Conservation (phyloP, 2,797 vertebrate genomes). For the Pangasius larnaudii region DNA sequence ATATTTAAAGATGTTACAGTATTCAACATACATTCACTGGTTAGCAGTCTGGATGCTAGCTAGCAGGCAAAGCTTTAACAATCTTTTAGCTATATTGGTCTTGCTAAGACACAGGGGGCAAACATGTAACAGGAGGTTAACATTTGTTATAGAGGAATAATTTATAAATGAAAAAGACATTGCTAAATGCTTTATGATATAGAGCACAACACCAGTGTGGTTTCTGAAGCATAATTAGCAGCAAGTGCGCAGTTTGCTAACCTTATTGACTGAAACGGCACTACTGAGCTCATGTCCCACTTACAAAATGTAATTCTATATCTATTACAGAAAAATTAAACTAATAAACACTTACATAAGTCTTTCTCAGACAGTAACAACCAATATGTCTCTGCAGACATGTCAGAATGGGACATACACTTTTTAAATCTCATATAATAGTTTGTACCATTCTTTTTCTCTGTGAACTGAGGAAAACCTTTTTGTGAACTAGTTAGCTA, state of each 20-base stretch:
- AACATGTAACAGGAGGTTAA: background rate
- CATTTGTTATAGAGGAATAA: background rate
- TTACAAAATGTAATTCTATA: background rate
- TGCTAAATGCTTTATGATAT: background rate
- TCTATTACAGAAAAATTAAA: background rate
- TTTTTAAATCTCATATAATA: background rate
- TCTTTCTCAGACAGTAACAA: background rate
- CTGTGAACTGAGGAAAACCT: background rate
- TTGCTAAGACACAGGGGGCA: background rate
- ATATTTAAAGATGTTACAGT: background rate
- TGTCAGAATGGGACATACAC: background rate
- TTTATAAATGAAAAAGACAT: background rate
- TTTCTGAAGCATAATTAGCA: conserved; percentile 2
- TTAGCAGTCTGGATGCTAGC: background rate
- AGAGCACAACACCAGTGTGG: background rate
- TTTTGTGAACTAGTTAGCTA: background rate
- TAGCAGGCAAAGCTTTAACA: background rate
- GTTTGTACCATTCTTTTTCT: background rate
- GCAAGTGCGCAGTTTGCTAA: background rate
- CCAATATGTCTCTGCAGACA: background rate
- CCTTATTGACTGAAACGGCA: background rate
- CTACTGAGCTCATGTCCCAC: background rate
- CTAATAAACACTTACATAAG: background rate
- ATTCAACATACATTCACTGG: background rate
- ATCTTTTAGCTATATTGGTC: background rate